Evolutionary conservation across 2,113 vertebrate species (phyloP), one percentile per base, ranked within the genome.

Genomic region (Brachyhypopomus gauderio): DNA sequence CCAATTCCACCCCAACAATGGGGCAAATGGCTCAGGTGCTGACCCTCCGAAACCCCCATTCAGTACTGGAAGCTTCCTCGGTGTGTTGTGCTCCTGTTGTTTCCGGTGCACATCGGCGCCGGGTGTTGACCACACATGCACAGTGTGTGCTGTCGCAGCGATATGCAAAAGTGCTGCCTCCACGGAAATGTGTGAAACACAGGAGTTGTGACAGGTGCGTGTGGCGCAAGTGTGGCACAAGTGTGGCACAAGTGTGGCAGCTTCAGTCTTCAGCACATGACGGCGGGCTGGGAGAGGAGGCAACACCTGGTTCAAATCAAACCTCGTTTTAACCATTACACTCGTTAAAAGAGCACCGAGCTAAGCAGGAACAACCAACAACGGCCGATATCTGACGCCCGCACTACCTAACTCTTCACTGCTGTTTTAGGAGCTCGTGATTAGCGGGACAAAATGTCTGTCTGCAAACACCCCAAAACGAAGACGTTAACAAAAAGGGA

Each of bases 1-100:
- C 84, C 82, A 79, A 88, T 85, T 80, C 86, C 83, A 85, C 80
- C 82, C 85, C 85, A 88, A 92, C 91, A 93, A 92, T 89, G 83
- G 86, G 79, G 77, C 41, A 81, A 73, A 22, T 12, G 2, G 55
- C 41, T 41, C 41, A 41, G 4, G 9, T 36, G 6, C 45, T 59
- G 38, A n/a, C 79, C 20, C 52, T 60, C 75, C 72, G 16, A 77
- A 56, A 34, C 36, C 64, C 58, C n/a, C 1, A n/a, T 30, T 62
- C 75, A 83, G 30, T 22, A 8, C 83, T 88, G 80, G 85, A 86
- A 81, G 62, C 66, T 78, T 85, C 85, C 64, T 67, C 55, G 58
- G 78, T 87, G 85, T 87, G 71, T 41, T 52, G 66, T 25, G 55
- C 67, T 59, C 75, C 58, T 55, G 60, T 73, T 27, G 34, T 45